phyloP scores from a whole-genome alignment of 2,888 invertebrate species.

The Lamellibrachia satsuma region DNA sequence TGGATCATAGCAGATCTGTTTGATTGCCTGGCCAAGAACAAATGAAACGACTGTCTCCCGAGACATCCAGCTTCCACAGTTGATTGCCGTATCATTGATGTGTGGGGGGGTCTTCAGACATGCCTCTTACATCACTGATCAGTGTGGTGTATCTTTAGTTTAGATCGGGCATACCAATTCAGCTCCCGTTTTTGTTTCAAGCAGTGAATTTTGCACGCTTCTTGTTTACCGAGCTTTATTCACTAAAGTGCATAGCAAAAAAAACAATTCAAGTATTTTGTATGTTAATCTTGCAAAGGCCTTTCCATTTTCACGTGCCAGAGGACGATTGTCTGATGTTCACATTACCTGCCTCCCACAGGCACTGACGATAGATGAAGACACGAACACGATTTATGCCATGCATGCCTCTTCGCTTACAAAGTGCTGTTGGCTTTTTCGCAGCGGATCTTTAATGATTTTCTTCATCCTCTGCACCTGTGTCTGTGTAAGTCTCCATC shows the following conservation, averaged over 20 bases:
- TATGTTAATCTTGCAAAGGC: too few relatives aligned
- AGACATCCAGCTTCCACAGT: background rate
- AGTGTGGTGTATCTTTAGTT: background rate
- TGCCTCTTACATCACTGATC: background rate
- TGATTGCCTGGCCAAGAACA: background rate
- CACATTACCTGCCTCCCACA: background rate
- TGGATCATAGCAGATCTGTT: background rate
- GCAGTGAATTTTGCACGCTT: too few relatives aligned
- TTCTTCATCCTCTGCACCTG: background rate
- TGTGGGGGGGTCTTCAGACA: background rate
- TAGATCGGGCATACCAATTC: background rate
- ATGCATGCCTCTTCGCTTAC: background rate
- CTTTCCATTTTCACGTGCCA: too few relatives aligned
- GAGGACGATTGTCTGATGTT: background rate
- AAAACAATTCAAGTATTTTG: too few relatives aligned
- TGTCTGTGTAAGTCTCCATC: background rate
- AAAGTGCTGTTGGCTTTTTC: conserved; percentile 6
- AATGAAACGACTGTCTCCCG: background rate
- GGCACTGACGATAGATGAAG: background rate
- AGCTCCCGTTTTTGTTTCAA: background rate
- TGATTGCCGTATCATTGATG: background rate
- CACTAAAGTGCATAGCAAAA: too few relatives aligned
- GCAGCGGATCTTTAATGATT: background rate
- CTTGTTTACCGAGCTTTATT: too few relatives aligned
- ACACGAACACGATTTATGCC: background rate